Evolutionary conservation across 2,113 vertebrate genomes (phyloP), one percentile per base, ranked within the genome.

Genomic region (Hepsetus odoe): DNA sequence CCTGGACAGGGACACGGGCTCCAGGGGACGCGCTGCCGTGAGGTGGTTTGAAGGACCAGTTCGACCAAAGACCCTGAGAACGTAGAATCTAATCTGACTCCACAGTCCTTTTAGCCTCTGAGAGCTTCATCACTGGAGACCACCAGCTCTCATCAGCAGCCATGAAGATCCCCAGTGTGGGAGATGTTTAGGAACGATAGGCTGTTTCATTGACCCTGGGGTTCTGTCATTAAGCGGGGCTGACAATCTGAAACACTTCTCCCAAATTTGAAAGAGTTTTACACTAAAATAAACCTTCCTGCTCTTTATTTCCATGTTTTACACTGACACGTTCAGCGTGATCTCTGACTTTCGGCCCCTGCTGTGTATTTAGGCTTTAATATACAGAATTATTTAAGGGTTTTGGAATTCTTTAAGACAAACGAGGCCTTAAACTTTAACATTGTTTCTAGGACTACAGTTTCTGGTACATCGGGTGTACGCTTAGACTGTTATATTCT

Each of bases 401-500:
- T 10, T 22, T 56, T 56, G 12, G 55, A n/a, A n/a, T 55, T 55
- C 18, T 16, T 26, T 61, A 28, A 16, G 58, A 32, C 24, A 16
- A 30, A 64, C n/a, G n/a, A 33, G 16, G 1, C 33, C n/a, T 76
- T 42, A 56, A 42, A 68, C 65, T 24, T 26, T 42, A 20, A 65
- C 53, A n/a, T n/a, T n/a, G n/a, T 4, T 76, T 49, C 18, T 42
- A 1, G 30, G 74, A 77, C 65, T 32, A 7, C 65, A 77, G 75
- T 77, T 59, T 30, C 56, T 65, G 33, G 28, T 18, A 44, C 38
- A 22, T 11, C 18, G 18, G 64, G 8, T 65, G 61, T 65, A 65
- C 32, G n/a, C 3, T n/a, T n/a, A 59, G 28, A 70, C 75, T 77
- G 66, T 44, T 69, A 35, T 18, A 14, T 32, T 58, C 14, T 76